Base-by-base conservation (phyloP, 2,888 invertebrate species). In the Biston stratarius region DNA sequence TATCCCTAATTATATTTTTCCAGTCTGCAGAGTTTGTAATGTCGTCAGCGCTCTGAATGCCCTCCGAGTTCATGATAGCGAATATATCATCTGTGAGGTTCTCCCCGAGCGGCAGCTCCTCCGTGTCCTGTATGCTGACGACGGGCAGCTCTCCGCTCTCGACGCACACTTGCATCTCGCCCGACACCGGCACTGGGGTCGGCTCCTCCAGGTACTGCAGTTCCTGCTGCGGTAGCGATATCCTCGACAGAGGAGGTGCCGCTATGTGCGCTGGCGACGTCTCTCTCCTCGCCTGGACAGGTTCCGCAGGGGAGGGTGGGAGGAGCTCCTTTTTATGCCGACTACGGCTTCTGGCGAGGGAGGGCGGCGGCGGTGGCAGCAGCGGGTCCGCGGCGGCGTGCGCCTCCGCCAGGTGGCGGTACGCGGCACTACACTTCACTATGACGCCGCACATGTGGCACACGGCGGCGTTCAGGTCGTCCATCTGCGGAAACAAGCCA, bases 391-490 rank as follows among this genome's bases (percentile, higher is more conserved):
- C 73, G 64, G 84, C 85, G 5, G 87, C 84, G 83, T 95, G 95
- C 70, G 94, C 93, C 78, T 94, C 94, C 77, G 95, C 94, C 88
- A 97, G 95, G 87, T 97, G 97, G 83, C 96, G 95, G 80, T 95
- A 95, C 61, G 96, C 95, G 58, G 97, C 97, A 86, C 96, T 96
- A 77, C 97, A 96, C 90, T 97, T 97, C 77, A 97, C 95, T 83
- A 96, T 95, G 74, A 96, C 95, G 74, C 96, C 96, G 87, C 97
- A 97, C 85, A 96, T 94, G 87, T 96, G 96, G 89, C 97, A 97
- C 77, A 97, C 95, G 69, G 97, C 96, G 70, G 97, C 95, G 84
- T 96, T 96, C 78, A 97, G 95, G 71, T 95, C 94, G 89, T 97
- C 97, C 88, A 96, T 95, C 80, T 97, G 96, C 34, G 97, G 97